Conservation (phyloP, 2,113 vertebrate genomes). For the Emydocephalus ijimae region DNA sequence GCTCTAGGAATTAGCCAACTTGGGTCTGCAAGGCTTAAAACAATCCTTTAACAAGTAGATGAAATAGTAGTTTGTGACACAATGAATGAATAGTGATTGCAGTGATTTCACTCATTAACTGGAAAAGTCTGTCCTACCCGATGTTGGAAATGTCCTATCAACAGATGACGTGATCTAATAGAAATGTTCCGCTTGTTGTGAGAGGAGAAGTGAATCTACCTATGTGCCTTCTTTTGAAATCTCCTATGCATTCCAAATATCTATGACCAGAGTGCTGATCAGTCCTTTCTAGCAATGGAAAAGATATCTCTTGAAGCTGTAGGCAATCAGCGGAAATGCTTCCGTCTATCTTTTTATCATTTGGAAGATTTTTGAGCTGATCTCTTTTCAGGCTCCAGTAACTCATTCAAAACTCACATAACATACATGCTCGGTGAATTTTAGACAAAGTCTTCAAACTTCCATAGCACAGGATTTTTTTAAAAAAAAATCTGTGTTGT, state of each 20-base stretch:
- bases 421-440: not conserved
- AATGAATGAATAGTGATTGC: not conserved
- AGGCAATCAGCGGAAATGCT: not conserved
- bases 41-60: not conserved
- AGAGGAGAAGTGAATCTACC: not conserved
- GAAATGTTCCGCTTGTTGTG: not conserved
- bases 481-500: not conserved
- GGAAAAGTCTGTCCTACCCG: not conserved
- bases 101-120: not conserved
- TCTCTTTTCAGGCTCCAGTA: not conserved
- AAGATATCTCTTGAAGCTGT: not conserved
- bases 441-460: not conserved
- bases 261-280: not conserved
- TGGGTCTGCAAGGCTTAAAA: not conserved
- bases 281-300: not conserved
- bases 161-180: not conserved
- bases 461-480: not conserved
- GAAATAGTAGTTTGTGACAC: not conserved
- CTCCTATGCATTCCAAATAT: not conserved
- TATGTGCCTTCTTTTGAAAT: not conserved
- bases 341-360: not conserved
- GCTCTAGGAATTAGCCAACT: not conserved
- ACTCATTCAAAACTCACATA: accelerated
- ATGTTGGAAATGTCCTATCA: not conserved
- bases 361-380: not conserved